These are phyloP conservation scores for Holothuria glaberrima DNA, from an alignment of 35 echinoderm and acorn worm genomes.

Conservation along the genomic window DNA sequence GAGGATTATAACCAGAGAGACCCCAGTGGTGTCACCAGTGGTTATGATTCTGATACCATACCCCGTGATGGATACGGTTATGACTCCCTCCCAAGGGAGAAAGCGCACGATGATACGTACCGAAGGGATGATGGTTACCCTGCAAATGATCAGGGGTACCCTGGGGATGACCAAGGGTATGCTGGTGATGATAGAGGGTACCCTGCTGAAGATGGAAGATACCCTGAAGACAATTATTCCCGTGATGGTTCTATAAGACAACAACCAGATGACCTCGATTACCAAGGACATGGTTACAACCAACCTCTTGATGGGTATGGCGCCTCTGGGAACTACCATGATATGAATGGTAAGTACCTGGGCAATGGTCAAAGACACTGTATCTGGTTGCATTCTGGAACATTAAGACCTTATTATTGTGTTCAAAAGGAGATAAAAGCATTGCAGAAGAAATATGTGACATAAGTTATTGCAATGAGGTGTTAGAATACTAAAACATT, in stretches of 20 bases:
- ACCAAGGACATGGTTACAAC: background rate
- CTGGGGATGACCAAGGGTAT: conserved; percentile 25
- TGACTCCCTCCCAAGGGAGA: conserved; percentile 28
- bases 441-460: too few relatives aligned
- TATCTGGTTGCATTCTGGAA: too few relatives aligned
- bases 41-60: conserved; percentile 48
- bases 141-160: conserved; percentile 12
- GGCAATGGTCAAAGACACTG: too few relatives aligned
- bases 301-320: conserved; percentile 8
- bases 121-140: conserved; percentile 22
- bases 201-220: conserved; percentile 6
- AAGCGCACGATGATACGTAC: background rate
- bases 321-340: background rate
- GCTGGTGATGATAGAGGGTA: conserved; percentile 21
- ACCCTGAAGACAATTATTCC: conserved; percentile 23
- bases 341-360: background rate
- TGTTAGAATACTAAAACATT: too few relatives aligned
- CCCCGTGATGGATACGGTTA: conserved; percentile 6
- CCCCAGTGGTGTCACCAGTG: conserved; percentile 45
- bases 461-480: too few relatives aligned
- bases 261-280: conserved; percentile 17
- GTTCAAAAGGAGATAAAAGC: too few relatives aligned
- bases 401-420: too few relatives aligned
- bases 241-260: background rate
- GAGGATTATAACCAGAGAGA: conserved; percentile 39